These are phyloP conservation scores for Trichopria drosophilae DNA, from an alignment of 2,888 invertebrate genomes.

Conservation along the genomic window DNA sequence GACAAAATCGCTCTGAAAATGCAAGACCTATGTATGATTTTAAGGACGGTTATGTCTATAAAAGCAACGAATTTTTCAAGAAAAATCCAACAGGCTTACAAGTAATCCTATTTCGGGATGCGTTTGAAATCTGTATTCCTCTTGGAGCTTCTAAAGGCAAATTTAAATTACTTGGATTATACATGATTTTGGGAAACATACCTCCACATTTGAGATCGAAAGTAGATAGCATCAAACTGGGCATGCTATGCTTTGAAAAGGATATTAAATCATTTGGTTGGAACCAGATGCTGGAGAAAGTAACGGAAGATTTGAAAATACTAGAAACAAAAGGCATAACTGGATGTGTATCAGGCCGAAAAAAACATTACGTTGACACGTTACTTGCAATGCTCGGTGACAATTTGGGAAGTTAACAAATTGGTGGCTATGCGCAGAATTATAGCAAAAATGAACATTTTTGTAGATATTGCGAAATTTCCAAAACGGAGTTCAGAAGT, in stretches of 20 bases:
- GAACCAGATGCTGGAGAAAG: constrained; percentile 27
- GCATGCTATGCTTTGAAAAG: constrained; percentile 38
- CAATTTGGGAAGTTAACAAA: constrained; percentile 34
- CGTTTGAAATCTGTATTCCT: constrained; percentile 44
- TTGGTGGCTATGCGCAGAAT: constrained; percentile 41
- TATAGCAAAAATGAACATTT: constrained; percentile 36
- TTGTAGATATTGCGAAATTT: no score
- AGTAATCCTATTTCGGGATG: constrained; percentile 41
- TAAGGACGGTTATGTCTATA: background rate
- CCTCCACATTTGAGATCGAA: constrained; percentile 33
- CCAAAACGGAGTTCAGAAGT: no score
- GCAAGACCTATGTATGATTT: background rate
- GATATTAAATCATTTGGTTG: constrained; percentile 37
- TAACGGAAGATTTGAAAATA: constrained; percentile 36
- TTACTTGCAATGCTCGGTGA: constrained; percentile 28
- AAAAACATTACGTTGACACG: constrained; percentile 33
- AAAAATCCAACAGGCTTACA: background rate
- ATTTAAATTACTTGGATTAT: constrained; percentile 40
- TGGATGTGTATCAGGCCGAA: no score
- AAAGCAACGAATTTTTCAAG: constrained; percentile 1
- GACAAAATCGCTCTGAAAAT: background rate
- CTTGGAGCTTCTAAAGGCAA: constrained; percentile 39
- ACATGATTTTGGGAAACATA: constrained; percentile 39
- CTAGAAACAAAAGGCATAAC: constrained; percentile 36
- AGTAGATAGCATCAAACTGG: no score